Evolutionary conservation across 2,113 vertebrate genomes (phyloP).

Genomic region (Mormyrus lacerda): DNA sequence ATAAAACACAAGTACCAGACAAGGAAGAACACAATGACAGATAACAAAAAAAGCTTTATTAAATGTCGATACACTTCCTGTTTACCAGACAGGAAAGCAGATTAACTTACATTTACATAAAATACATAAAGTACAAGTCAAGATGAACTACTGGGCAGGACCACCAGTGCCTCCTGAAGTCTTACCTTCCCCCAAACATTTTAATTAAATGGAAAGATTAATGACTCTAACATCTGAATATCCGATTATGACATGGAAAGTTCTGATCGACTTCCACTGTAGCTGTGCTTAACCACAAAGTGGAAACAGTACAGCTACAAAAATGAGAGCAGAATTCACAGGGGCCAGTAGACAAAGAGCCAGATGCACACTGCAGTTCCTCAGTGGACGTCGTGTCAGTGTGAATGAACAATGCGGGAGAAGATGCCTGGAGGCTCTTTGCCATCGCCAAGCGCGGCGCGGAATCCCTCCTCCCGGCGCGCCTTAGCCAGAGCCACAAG

Average conservation of each 20-base stretch:
- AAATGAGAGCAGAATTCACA: background rate
- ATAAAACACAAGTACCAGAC: background rate
- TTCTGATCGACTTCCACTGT: background rate
- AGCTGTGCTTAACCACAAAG: background rate
- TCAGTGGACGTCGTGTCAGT: slow-evolving; percentile 43
- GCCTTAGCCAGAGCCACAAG: slow-evolving; percentile 73
- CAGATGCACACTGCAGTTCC: background rate
- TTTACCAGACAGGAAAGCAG: background rate
- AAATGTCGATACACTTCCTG: background rate
- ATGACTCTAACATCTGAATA: background rate
- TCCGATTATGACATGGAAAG: background rate
- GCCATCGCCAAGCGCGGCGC: slow-evolving; percentile 73
- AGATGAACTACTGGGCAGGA: background rate
- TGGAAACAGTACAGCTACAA: background rate
- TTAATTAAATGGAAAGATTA: background rate
- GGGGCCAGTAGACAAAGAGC: background rate
- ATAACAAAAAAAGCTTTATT: slow-evolving; percentile 3
- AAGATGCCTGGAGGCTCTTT: slow-evolving; percentile 80
- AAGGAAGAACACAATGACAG: background rate
- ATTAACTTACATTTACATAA: background rate
- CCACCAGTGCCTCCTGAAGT: background rate
- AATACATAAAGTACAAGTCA: background rate
- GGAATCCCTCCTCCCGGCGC: slow-evolving; percentile 77
- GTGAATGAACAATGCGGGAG: slow-evolving; percentile 70
- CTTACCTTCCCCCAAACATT: background rate